phyloP scores from a whole-genome alignment of 2,113 vertebrate species.

The Tiliqua scincoides region DNA sequence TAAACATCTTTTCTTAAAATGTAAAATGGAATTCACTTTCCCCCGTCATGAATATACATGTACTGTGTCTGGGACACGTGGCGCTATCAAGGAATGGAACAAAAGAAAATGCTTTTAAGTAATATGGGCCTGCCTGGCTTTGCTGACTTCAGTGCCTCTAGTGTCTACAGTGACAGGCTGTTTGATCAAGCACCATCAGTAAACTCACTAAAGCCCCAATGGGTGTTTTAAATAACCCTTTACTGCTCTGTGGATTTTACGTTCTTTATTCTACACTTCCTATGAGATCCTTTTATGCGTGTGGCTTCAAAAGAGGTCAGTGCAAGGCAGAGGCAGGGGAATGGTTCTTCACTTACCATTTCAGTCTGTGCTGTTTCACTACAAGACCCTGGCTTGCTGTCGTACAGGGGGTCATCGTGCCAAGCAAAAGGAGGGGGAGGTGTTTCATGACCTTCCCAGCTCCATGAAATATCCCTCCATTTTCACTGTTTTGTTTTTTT shows the following conservation, averaged over 20 bases:
- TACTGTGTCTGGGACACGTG: not conserved
- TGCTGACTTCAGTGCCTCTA: not conserved
- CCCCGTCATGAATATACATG: not conserved
- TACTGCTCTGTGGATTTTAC: slow-evolving; percentile 25
- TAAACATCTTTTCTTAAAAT: not conserved
- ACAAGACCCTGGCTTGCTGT: not conserved
- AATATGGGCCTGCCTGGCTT: not conserved
- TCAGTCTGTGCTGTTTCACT: not conserved
- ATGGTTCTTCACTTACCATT: not conserved
- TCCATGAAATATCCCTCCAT: not conserved
- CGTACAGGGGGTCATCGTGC: not conserved
- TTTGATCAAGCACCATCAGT: not conserved
- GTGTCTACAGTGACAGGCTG: not conserved
- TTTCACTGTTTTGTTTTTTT: not conserved
- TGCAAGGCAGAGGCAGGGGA: not conserved
- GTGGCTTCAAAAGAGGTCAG: slow-evolving; percentile 25
- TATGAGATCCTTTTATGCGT: not conserved
- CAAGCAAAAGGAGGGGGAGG: not conserved
- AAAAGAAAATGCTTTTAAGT: not conserved
- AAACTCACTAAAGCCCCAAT: not conserved
- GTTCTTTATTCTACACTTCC: slow-evolving; percentile 11
- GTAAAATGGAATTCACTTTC: not conserved
- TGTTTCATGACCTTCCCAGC: not conserved
- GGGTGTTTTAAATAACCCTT: not conserved
- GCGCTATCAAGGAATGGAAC: not conserved